phyloP scores from a whole-genome alignment of 2,797 vertebrate genomes.

The Muscicapa comitata region DNA sequence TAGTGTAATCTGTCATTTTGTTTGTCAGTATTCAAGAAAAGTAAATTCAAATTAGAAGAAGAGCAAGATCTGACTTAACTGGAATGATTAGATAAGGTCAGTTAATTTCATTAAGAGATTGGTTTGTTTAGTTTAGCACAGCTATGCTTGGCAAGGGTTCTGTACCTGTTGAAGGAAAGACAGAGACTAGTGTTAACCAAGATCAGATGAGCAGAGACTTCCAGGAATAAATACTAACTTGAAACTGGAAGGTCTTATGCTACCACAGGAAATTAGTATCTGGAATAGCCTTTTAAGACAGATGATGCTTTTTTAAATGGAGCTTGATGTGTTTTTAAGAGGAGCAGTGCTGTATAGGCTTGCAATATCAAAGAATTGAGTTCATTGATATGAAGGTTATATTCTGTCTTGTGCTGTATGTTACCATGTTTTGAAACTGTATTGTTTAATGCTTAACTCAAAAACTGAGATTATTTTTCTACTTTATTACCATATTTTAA shows the following conservation, averaged over 20 bases:
- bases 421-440: background rate
- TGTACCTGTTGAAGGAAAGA: background rate
- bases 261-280: background rate
- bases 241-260: background rate
- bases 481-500: background rate
- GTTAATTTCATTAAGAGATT: background rate
- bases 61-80: background rate
- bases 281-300: background rate
- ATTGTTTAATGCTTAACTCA: background rate
- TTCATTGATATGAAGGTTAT: background rate
- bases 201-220: background rate
- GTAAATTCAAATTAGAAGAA: background rate
- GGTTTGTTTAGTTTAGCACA: slow-evolving; percentile 1
- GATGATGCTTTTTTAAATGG: background rate
- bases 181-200: background rate
- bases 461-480: background rate
- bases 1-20: background rate
- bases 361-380: background rate
- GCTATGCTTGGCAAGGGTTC: background rate
- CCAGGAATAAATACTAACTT: background rate
- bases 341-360: background rate
- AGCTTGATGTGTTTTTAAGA: background rate
- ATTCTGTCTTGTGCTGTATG: background rate
- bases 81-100: background rate
- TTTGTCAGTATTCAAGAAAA: background rate